Conservation (phyloP, 2,797 vertebrate genomes). For the Poeciliopsis gracilis region DNA sequence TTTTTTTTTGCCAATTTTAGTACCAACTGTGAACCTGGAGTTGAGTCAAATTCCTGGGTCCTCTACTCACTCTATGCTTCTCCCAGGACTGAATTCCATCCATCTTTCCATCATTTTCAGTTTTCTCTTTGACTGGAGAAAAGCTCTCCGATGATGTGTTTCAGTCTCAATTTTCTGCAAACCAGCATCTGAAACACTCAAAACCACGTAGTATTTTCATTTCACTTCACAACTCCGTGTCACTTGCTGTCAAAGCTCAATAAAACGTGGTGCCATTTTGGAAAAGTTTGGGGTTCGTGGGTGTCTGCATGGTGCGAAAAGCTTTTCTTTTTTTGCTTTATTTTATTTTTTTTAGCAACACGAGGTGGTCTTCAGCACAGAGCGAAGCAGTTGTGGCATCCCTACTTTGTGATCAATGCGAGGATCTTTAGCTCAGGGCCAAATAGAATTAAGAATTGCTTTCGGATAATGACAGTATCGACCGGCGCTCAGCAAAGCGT, state of each 20-base stretch:
- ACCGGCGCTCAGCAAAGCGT: constrained; percentile 67
- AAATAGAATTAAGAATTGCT: constrained; percentile 80
- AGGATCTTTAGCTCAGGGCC: constrained; percentile 70
- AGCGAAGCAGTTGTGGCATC: constrained; percentile 62
- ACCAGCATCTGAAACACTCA: not conserved
- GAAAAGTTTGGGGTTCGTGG: not conserved
- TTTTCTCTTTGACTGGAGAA: too few relatives aligned
- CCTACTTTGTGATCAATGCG: constrained; percentile 70
- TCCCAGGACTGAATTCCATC: not conserved
- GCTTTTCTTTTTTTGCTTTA: not conserved
- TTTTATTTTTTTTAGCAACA: too few relatives aligned
- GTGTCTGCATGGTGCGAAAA: not conserved
- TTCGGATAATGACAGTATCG: constrained; percentile 78
- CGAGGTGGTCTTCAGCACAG: constrained; percentile 34
- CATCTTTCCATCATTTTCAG: not conserved
- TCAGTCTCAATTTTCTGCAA: too few relatives aligned
- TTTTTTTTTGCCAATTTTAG: too few relatives aligned
- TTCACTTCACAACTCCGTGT: not conserved
- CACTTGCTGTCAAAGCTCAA: not conserved
- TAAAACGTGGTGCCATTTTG: not conserved
- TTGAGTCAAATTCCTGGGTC: too few relatives aligned
- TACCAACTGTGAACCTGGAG: too few relatives aligned
- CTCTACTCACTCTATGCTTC: not conserved
- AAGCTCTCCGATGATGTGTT: too few relatives aligned
- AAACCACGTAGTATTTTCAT: not conserved